Evolutionary conservation across 2,797 vertebrate species (phyloP), one percentile per base, ranked within the genome.

Genomic region (Molossus alvarezi): DNA sequence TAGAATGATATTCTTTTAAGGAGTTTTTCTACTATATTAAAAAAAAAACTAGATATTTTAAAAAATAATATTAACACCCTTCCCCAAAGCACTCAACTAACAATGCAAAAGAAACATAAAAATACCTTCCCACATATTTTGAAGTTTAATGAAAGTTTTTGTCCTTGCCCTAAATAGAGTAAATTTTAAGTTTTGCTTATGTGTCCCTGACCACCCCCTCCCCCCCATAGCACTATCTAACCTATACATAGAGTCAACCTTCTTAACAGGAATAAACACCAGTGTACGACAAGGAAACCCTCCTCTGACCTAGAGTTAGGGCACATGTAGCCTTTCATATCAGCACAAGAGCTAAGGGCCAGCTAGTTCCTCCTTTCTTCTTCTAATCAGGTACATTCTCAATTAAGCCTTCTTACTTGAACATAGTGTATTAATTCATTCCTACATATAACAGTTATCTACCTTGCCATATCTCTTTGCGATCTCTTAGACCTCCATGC

Each of bases 91-190:
- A 69, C 10, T 64, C 53, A 45, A 41, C 55, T n/a, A 92, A 41
- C 5, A 81, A 87, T 37, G 51, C 1, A 57, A 88, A 9, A 71
- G 3, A 88, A 94, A 88, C 21, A 89, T 77, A 69, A 91, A 91
- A 94, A 94, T 79, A 58, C 3, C 21, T 17, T n/a, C 14, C 23
- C 20, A 79, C 8, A 69, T 82, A 93, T 53, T 53, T 29, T 73
- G 41, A 87, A 21, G 27, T 76, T 83, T 90, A 95, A 69, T 57
- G 25, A 69, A 79, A 92, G n/a, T 67, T 60, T 67, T 45, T 94
- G 58, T 62, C 21, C 23, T 18, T 96, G 37, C 4, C 9, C 15
- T 45, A 83, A 72, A 86, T 53, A 86, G 13, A 71, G 71, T 77
- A 55, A 60, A 64, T 53, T 53, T 67, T 67, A 33, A 67, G 37